These are phyloP conservation scores for Melanargia galathea DNA, from an alignment of 2,888 invertebrate species.

Conservation along the genomic window DNA sequence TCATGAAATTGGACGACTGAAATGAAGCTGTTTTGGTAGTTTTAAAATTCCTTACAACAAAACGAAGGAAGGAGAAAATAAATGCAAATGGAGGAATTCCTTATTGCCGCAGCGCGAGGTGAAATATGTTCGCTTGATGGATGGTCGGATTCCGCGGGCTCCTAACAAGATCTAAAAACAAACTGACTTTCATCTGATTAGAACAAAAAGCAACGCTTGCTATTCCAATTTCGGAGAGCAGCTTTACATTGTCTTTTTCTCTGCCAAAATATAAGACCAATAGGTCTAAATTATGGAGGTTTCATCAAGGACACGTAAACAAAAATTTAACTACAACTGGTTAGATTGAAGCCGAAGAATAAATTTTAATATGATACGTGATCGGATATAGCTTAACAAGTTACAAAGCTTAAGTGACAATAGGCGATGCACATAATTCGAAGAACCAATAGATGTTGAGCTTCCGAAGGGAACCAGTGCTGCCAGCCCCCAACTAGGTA, in stretches of 20 bases:
- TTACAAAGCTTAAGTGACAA: too few species aligned
- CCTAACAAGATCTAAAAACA: conserved; percentile 73
- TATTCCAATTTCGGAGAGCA: conserved; percentile 27
- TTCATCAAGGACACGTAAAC: neutral
- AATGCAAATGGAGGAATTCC: conserved; percentile 69
- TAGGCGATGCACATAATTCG: too few species aligned
- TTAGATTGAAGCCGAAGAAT: neutral
- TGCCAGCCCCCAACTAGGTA: too few species aligned
- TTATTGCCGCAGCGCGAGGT: conserved; percentile 62
- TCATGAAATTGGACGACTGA: conserved; percentile 5
- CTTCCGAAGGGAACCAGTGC: too few species aligned
- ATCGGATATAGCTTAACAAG: too few species aligned
- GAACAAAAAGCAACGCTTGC: conserved; percentile 44
- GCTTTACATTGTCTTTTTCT: conserved; percentile 20
- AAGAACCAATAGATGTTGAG: too few species aligned
- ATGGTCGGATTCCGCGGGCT: conserved; percentile 64
- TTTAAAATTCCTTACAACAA: conserved; percentile 60
- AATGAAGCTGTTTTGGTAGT: conserved; percentile 59
- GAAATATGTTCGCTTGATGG: conserved; percentile 69
- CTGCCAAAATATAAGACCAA: neutral
- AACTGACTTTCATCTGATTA: conserved; percentile 46
- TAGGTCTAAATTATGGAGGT: conserved; percentile 1
- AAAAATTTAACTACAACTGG: neutral
- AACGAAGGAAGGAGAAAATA: conserved; percentile 48
- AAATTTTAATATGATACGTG: too few species aligned